Conservation (phyloP, 1,140 invertebrate genomes). For the Anastrepha obliqua region DNA sequence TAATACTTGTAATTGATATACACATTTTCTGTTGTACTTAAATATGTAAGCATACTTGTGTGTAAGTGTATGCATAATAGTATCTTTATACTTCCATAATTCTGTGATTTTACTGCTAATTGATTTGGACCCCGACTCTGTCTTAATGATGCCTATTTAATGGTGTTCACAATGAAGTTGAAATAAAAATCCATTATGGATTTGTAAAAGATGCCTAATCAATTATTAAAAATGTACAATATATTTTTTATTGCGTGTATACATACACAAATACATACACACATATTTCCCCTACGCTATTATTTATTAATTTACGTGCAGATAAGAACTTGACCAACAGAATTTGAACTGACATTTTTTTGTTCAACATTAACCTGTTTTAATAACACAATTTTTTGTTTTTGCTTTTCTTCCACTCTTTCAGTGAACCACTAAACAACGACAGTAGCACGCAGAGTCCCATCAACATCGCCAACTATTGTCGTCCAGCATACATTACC, state of each 20-base stretch:
- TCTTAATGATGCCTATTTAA: conserved; percentile 7
- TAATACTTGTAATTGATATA: conserved; percentile 34
- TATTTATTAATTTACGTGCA: not conserved
- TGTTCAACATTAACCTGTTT: conserved; percentile 26
- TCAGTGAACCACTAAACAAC: not conserved
- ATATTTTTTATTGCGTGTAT: no score
- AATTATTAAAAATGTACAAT: not conserved
- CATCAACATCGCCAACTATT: not conserved
- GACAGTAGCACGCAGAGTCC: not conserved
- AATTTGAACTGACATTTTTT: not conserved
- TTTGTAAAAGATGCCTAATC: not conserved
- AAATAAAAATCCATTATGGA: not conserved
- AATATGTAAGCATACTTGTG: not conserved
- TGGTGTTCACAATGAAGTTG: not conserved
- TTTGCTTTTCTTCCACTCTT: conserved; percentile 28
- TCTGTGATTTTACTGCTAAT: not conserved
- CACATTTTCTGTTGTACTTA: not conserved
- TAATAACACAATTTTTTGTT: not conserved
- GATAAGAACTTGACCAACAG: not conserved
- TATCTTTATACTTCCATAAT: not conserved
- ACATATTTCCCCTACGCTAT: not conserved
- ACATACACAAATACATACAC: not conserved
- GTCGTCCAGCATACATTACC: not conserved
- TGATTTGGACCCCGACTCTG: not conserved
- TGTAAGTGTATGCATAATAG: not conserved